phyloP scores from a whole-genome alignment of 2,888 invertebrate genomes.

The Zaprionus lineosus region DNA sequence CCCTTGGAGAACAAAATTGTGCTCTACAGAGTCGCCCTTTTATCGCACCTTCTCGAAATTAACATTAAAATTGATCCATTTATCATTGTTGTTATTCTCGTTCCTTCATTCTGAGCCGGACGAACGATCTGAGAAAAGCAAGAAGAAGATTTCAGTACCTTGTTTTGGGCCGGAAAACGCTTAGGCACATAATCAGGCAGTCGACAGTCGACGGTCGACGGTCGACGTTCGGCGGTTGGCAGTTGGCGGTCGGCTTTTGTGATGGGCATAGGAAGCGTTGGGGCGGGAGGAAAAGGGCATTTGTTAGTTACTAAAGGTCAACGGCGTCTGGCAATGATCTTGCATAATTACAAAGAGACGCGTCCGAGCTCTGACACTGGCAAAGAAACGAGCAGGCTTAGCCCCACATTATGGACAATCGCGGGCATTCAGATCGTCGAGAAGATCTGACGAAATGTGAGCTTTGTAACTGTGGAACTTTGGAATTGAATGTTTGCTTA shows the following conservation, averaged over 20 bases:
- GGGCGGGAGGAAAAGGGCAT: conserved; percentile 1
- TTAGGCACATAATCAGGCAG: conserved; percentile 64
- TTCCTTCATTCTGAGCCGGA: conserved; percentile 64
- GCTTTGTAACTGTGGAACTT: neutral
- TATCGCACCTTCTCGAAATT: conserved; percentile 12
- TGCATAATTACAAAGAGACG: conserved; percentile 70
- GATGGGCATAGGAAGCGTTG: neutral
- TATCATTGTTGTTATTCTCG: conserved; percentile 12
- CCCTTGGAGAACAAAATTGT: too few relatives aligned
- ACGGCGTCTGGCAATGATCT: conserved; percentile 76
- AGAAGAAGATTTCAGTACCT: conserved; percentile 4
- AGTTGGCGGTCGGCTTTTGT: neutral
- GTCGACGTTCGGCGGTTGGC: conserved; percentile 28
- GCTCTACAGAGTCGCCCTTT: too few relatives aligned
- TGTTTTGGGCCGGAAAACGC: conserved; percentile 70
- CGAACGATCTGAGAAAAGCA: conserved; percentile 51
- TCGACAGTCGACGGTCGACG: neutral
- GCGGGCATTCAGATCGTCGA: conserved; percentile 28
- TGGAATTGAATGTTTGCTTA: conserved; percentile 38
- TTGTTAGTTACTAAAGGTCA: conserved; percentile 51
- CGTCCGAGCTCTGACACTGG: conserved; percentile 48
- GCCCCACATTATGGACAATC: conserved; percentile 34
- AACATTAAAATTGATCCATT: conserved; percentile 21
- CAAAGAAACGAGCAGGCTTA: conserved; percentile 47
- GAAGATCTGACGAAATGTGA: neutral